Evolutionary conservation across 2,797 vertebrate genomes (phyloP).

Genomic region (Platyrinchus mystaceus): DNA sequence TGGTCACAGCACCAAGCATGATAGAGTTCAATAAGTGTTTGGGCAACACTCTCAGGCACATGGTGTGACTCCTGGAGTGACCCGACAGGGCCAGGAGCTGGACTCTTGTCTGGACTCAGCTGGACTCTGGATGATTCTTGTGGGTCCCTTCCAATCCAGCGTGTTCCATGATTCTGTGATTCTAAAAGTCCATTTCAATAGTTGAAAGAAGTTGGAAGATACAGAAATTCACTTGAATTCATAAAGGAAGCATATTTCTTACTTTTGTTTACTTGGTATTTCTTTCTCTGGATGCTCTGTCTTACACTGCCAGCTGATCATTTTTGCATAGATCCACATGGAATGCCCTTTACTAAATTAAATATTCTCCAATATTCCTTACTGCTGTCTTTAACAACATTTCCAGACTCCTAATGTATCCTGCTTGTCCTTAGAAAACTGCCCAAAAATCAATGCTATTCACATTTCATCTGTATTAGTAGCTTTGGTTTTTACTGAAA

Average conservation of each 20-base stretch:
- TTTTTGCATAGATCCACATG: not conserved
- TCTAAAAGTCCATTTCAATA: not conserved
- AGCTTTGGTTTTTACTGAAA: not conserved
- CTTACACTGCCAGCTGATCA: not conserved
- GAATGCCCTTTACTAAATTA: not conserved
- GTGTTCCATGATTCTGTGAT: not conserved
- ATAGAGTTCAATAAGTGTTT: not conserved
- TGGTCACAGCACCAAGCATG: not conserved
- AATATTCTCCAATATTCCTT: not conserved
- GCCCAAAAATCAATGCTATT: not conserved
- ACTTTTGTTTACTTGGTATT: not conserved
- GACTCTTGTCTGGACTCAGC: no score
- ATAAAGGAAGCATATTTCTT: not conserved
- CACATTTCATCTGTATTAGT: not conserved
- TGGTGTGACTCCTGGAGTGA: not conserved
- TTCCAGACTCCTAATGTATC: not conserved
- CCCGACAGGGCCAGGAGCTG: not conserved
- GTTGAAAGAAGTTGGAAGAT: not conserved
- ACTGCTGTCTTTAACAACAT: not conserved
- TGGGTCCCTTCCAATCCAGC: not conserved
- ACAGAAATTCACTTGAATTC: not conserved
- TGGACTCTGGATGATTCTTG: fast-evolving
- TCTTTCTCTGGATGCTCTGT: not conserved
- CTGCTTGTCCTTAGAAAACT: not conserved
- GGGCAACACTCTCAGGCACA: not conserved